phyloP scores from a whole-genome alignment of 2,888 invertebrate genomes.

The Chrysopilus asiliformis region DNA sequence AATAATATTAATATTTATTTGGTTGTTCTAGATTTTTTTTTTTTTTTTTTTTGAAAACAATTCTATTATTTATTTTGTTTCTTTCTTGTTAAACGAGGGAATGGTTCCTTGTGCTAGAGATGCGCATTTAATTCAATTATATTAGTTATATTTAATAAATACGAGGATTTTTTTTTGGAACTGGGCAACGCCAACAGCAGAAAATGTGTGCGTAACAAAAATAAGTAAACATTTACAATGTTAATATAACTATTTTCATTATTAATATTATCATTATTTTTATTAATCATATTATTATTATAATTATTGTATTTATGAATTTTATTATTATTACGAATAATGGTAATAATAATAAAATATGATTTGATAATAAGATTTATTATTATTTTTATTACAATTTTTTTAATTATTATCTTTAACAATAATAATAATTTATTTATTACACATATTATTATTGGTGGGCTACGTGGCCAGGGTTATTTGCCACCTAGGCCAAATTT shows the following conservation, averaged over 20 bases:
- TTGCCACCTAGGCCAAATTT: slow-evolving; percentile 78
- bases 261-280: slow-evolving; percentile 15
- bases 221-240: slow-evolving; percentile 13
- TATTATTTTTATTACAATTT: slow-evolving; percentile 2
- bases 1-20: slow-evolving; percentile 4
- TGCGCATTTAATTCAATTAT: slow-evolving; percentile 11
- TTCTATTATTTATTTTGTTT: slow-evolving; percentile 2
- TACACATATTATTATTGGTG: slow-evolving; percentile 16
- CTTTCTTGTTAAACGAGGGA: slow-evolving; percentile 14
- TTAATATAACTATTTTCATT: slow-evolving; percentile 7
- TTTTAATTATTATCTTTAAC: neutral
- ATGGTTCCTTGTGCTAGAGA: slow-evolving; percentile 17
- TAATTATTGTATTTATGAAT: slow-evolving; percentile 8
- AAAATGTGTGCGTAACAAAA: slow-evolving; percentile 36
- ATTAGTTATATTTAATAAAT: slow-evolving; percentile 7
- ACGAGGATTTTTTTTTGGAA: slow-evolving; percentile 23
- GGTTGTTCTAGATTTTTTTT: slow-evolving; percentile 7
- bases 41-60: slow-evolving; percentile 3
- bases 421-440: slow-evolving; percentile 1
- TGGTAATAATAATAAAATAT: neutral
- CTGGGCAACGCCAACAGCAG: slow-evolving; percentile 37
- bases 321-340: slow-evolving; percentile 1
- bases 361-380: neutral
- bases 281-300: slow-evolving; percentile 10
- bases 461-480: slow-evolving; percentile 40